phyloP scores from a whole-genome alignment of 2,888 invertebrate species.

The Caenorhabditis doughertyi region DNA sequence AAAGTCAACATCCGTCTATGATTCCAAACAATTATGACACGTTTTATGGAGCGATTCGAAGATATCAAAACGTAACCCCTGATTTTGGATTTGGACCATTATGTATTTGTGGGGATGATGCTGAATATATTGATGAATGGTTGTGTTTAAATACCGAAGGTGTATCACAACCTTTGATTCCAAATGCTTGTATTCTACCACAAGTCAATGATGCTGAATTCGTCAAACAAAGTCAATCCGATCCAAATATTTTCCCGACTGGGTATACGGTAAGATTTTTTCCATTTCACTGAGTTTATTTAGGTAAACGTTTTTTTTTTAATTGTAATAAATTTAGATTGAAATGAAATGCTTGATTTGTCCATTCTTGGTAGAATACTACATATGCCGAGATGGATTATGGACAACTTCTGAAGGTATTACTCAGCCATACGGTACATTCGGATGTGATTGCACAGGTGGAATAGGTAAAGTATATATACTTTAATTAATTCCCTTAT shows the following conservation, averaged over 20 bases:
- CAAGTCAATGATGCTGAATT: slow-evolving; percentile 12
- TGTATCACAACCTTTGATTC: background rate
- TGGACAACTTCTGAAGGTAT: slow-evolving; percentile 9
- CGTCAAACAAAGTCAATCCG: background rate
- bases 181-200: slow-evolving; percentile 35
- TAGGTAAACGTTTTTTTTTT: background rate
- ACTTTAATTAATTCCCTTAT: background rate
- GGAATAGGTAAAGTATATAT: slow-evolving; percentile 1
- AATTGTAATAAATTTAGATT: slow-evolving; percentile 10
- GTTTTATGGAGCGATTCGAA: slow-evolving; percentile 22
- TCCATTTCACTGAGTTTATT: background rate
- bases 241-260: slow-evolving; percentile 3
- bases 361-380: background rate
- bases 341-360: slow-evolving; percentile 24
- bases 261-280: slow-evolving; percentile 11
- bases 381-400: slow-evolving; percentile 26
- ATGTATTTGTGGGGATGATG: slow-evolving; percentile 46
- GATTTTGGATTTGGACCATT: slow-evolving; percentile 16
- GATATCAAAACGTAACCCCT: background rate
- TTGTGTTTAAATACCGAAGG: slow-evolving; percentile 26
- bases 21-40: slow-evolving; percentile 2
- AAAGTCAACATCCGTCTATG: background rate
- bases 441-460: slow-evolving; percentile 31
- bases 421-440: slow-evolving; percentile 27
- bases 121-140: background rate